These are phyloP conservation scores for Podilymbus podiceps DNA, from an alignment of 2,113 vertebrate genomes.

Conservation along the genomic window DNA sequence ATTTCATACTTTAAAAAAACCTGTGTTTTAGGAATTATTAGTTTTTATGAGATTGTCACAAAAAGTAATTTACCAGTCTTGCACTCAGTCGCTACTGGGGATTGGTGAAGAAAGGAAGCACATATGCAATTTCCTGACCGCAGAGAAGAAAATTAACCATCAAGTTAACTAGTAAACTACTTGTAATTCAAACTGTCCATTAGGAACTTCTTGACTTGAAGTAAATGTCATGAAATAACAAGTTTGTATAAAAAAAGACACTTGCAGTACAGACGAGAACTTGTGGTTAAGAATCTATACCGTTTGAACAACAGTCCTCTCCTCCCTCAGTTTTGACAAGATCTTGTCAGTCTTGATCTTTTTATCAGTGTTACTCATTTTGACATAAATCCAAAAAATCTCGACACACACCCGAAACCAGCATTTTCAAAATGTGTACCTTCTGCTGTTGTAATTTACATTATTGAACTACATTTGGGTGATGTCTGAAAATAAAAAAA, in stretches of 20 bases:
- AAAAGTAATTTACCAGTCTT: background rate
- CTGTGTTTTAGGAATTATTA: background rate
- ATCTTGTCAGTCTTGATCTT: background rate
- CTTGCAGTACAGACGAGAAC: background rate
- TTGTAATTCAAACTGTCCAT: background rate
- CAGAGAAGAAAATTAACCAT: background rate
- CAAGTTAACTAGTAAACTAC: background rate
- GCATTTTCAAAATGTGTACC: background rate
- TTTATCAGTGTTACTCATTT: background rate
- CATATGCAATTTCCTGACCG: background rate
- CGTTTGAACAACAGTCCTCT: background rate
- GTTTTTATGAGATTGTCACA: background rate
- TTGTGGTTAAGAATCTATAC: background rate
- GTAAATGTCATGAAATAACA: background rate
- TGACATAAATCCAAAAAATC: background rate
- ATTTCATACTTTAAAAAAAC: background rate
- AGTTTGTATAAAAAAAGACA: background rate
- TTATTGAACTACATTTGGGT: background rate
- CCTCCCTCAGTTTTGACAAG: background rate
- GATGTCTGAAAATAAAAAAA: background rate
- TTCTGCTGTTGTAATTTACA: background rate
- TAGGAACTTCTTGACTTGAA: background rate
- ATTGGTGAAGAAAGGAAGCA: background rate
- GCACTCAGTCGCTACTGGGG: background rate
- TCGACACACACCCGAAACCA: background rate